Evolutionary conservation across 2,888 invertebrate species (phyloP), one percentile per base, ranked within the genome.

Genomic region (Eretmocerus hayati): DNA sequence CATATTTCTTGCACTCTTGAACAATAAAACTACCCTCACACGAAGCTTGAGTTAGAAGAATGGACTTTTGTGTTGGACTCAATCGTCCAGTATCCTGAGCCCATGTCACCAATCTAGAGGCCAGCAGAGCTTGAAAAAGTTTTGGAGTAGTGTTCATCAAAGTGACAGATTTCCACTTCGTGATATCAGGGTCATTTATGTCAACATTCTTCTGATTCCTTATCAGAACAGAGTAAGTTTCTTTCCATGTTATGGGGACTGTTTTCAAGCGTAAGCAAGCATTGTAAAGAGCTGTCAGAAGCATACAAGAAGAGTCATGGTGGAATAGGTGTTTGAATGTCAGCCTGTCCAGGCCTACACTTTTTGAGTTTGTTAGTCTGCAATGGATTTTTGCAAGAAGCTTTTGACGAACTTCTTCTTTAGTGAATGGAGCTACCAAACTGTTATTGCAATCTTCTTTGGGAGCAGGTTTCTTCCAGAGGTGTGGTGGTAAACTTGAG

Each of bases 21-120:
- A 67, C 45, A 32, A 63, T 54, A 53, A 61, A 70, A 52, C 67
- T 70, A 50, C 69, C 66, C 50, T 69, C 67, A 3, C 59, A 52
- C 30, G 62, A 65, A 0, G 66, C 67, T 48, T 70, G 64, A 35
- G 55, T 56, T 4, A 61, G 58, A 42, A 64, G 58, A 51, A 71
- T 71, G 16, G 67, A 67, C 54, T 72, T 72, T 48, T 72, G 70
- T 4, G 15, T 56, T 2, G 57, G 42, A 20, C 56, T 59, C 0
- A 64, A 51, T n/a, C 63, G 62, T 4, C 56, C 36, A 26, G 58
- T 54, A 4, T 57, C 59, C 6, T 56, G 23, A 5, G 44, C 54
- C 50, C 36, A 63, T 48, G 15, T 5, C 19, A 48, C 52, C n/a
- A 56, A 43, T 32, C 49, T 42, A 26, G 40, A 21, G 9, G 51